phyloP scores from a whole-genome alignment of 2,797 vertebrate genomes.

The Podarcis siculus region DNA sequence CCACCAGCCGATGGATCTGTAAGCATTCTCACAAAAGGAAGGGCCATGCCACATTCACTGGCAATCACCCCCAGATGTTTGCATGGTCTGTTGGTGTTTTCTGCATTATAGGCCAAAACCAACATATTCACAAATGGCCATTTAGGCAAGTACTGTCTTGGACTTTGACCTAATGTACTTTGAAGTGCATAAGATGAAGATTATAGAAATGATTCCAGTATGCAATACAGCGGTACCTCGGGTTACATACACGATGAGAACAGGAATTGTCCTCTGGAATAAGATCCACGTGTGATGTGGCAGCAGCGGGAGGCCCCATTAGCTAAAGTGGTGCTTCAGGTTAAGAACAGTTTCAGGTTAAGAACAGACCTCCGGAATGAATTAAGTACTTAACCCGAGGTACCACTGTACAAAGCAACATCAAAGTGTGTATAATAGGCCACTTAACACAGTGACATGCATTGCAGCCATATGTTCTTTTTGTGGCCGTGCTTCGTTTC shows the following conservation, averaged over 20 bases:
- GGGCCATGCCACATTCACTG: background rate
- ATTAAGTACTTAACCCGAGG: too few species aligned
- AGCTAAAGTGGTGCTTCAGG: too few species aligned
- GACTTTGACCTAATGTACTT: background rate
- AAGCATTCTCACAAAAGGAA: background rate
- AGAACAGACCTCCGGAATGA: too few species aligned
- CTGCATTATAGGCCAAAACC: conserved; percentile 23
- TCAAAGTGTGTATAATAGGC: background rate
- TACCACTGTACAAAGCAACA: background rate
- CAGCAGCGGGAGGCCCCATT: too few species aligned
- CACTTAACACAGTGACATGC: background rate
- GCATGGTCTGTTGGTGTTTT: background rate
- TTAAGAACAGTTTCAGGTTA: too few species aligned
- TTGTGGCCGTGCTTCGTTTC: conserved; percentile 25
- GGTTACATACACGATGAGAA: too few species aligned
- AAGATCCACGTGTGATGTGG: too few species aligned
- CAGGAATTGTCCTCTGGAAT: too few species aligned
- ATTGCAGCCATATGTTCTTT: background rate
- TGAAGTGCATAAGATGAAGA: background rate
- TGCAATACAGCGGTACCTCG: background rate
- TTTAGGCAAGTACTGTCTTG: background rate
- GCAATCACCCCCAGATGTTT: background rate
- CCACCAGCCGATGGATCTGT: background rate
- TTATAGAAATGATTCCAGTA: background rate
- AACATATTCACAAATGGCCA: background rate